Evolutionary conservation across 2,797 vertebrate species (phyloP), one percentile per base, ranked within the genome.

Genomic region (Synanceia verrucosa): DNA sequence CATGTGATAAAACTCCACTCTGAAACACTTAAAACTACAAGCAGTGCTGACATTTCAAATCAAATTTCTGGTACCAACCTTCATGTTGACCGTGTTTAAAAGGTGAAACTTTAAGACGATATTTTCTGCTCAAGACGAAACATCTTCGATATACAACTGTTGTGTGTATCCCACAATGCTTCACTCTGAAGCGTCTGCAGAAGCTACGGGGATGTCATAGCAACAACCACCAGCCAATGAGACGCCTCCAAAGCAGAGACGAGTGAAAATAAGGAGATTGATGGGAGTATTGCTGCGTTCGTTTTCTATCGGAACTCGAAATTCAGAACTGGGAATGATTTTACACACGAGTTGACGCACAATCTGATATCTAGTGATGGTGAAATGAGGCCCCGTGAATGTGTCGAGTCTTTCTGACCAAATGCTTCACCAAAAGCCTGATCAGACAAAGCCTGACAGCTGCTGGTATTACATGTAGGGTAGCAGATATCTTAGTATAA

Each of bases 151-250:
- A n/a, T 18, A 39, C 9, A 12, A 21, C 5, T 28, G 63, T 56
- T 62, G 41, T 44, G 4, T 12, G 9, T 74, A 52, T 89, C 90
- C 91, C 91, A 89, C 65, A 85, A 90, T 88, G 76, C 91, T 58
- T 81, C 82, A 63, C 82, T 81, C 53, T 16, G 9, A 73, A 86
- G 93, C 94, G 89, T 94, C 92, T 71, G 33, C 50, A 47, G 76
- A 63, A 83, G 83, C 82, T 76, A 31, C 72, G 31, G 85, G 87
- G 90, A 83, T 89, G 86, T 81, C 91, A 91, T 92, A 60, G 91
- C 88, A 91, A 92, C 91, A 76, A 64, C 12, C 50, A 26, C 9
- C 26, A 83, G 46, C 88, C 88, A 86, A 89, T 90, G 4, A 79
- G 21, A 12, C 2, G 21, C 24, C 26, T 28, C 9, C 19, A 52